phyloP scores from a whole-genome alignment of 2,888 invertebrate species.

The Ctena decussata region DNA sequence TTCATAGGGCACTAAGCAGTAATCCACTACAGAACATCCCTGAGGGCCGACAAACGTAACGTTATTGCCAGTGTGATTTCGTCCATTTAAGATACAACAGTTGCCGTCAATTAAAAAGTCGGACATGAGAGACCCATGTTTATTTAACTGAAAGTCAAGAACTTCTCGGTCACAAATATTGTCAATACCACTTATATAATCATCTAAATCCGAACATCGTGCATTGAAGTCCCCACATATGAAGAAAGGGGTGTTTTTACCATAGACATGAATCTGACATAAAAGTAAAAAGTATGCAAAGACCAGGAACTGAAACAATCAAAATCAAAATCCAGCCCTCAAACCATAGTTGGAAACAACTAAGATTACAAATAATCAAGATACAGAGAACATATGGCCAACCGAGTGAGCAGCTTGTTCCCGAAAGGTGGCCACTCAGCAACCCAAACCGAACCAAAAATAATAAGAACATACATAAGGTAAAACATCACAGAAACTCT shows the following conservation, averaged over 20 bases:
- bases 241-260: background rate
- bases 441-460: too few relatives aligned
- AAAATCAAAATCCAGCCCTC: too few relatives aligned
- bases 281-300: too few relatives aligned
- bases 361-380: too few relatives aligned
- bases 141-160: background rate
- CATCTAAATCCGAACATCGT: background rate
- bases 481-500: too few relatives aligned
- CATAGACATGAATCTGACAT: background rate
- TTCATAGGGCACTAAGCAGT: background rate
- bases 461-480: too few relatives aligned
- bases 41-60: background rate
- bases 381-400: too few relatives aligned
- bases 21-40: background rate
- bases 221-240: conserved; percentile 1
- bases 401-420: too few relatives aligned
- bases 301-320: too few relatives aligned
- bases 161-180: background rate
- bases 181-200: background rate
- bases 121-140: background rate
- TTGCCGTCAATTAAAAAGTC: background rate
- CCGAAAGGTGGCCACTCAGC: too few relatives aligned
- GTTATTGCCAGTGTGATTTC: background rate
- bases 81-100: background rate
- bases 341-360: too few relatives aligned